Evolutionary conservation across 2,888 invertebrate species (phyloP), one percentile per base, ranked within the genome.

Genomic region (Enchytraeus crypticus): DNA sequence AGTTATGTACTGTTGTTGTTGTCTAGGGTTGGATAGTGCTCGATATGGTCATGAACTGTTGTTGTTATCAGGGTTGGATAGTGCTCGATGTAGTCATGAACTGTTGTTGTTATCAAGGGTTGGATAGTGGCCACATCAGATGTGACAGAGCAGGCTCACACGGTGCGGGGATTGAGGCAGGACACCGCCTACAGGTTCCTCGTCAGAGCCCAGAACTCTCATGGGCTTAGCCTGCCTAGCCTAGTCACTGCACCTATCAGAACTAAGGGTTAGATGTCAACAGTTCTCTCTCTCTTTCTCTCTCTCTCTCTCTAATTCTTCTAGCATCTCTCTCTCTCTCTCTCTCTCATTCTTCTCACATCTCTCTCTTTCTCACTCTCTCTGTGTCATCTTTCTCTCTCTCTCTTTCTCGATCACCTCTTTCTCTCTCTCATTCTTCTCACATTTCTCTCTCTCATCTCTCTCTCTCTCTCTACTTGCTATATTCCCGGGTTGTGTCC

Each of bases 171-270:
- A 71, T 81, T 91, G 66, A 86, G 86, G 71, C 87, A 89, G 1
- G 88, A 88, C 71, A 88, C 89, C 51, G 84, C 86, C 34, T 92
- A 92, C 80, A 85, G 89, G 66, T 92, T 92, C 77, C 82, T 90
- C 64, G 87, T 92, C 43, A 84, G 83, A 57, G 90, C 91, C 0
- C 88, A 89, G 81, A 92, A 91, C 77, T 84, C 86, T 14, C 87
- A 90, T 74, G 92, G 92, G 14, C 82, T 90, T 49, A 89, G 90
- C 1, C 84, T 86, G 46, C 91, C 92, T 1, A 89, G 90, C 70
- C 84, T 85, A n/a, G 62, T 69, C 34, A 63, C 67, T 5, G 59
- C 59, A 14, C 61, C 65, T 4, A 46, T 67, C 32, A 51, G 61
- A 32, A 64, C 64, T 5, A 62, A 47, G 49, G 63, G 66, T 55